These are phyloP conservation scores for Sycophila sp. DNA, from an alignment of 1,140 invertebrate species.

Conservation along the genomic window DNA sequence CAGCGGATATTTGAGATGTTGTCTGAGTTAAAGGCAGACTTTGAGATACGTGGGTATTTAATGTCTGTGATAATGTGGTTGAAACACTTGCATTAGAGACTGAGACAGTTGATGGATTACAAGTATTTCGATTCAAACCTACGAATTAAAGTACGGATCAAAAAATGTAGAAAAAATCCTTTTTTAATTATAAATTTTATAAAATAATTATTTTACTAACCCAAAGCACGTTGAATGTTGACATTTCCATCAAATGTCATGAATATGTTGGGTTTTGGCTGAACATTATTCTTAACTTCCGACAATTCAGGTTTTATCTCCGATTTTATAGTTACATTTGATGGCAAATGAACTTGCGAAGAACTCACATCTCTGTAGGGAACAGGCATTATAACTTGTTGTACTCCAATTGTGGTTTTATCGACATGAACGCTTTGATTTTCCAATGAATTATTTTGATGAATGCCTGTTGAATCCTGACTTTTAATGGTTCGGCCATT, in stretches of 20 bases:
- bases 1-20: background rate
- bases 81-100: background rate
- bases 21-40: background rate
- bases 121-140: conserved; percentile 3
- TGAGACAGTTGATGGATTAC: background rate
- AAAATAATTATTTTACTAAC: conserved; percentile 3
- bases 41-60: background rate
- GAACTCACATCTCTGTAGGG: no score
- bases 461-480: no score
- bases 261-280: conserved; percentile 17
- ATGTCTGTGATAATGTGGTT: background rate
- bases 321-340: no score
- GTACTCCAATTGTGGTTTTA: no score
- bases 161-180: background rate
- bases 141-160: background rate
- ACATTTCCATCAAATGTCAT: conserved; percentile 23
- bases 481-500: no score
- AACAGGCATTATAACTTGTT: no score
- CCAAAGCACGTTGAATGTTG: conserved; percentile 29
- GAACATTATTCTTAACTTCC: no score
- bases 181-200: background rate
- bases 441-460: no score
- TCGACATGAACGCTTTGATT: no score
- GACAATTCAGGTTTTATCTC: no score
- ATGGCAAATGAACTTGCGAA: no score